Evolutionary conservation across 2,797 vertebrate species (phyloP), one percentile per base, ranked within the genome.

Genomic region (Dendrocincla tyrannina): DNA sequence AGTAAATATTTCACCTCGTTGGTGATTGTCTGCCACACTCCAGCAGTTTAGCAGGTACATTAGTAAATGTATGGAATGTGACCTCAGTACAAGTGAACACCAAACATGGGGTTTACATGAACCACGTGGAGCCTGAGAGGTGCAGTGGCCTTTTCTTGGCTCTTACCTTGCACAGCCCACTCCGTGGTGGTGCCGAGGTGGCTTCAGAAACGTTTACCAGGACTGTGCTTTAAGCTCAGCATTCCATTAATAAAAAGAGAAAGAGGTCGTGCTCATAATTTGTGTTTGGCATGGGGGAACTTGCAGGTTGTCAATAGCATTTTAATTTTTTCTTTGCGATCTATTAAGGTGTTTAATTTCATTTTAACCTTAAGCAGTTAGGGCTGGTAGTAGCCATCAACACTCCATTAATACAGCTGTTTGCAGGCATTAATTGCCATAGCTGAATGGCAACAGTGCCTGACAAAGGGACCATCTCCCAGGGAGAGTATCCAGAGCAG

Each of bases 331-430:
- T 89, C 75, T 95, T 94, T 96, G 56, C 56, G 39, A 15, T 80
- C 70, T 96, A 84, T 93, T 96, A 83, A 88, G 53, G 88, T 95
- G 82, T 92, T 96, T 97, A 97, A 97, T 97, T 97, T 96, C 85
- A 82, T 95, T 97, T 97, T 89, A 97, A 96, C 86, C 96, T 95
- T 95, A 77, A 97, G 91, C 78, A 73, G 53, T 74, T 89, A 17
- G 79, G 93, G 92, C 78, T 95, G 86, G 81, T 95, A 30, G 59
- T 55, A 84, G 85, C 82, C 85, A 85, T 91, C 78, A 95, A 67
- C 11, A 32, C 24, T 72, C 86, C 97, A 97, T 96, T 96, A 96
- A 93, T 84, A 53, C 33, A 37, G 52, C 32, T 93, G 56, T 95
- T 96, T 91, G 58, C 92, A 91, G 95, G 44, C 56, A 70, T 95